Conservation (phyloP, 2,888 invertebrate genomes). For the Eledona agricola region DNA sequence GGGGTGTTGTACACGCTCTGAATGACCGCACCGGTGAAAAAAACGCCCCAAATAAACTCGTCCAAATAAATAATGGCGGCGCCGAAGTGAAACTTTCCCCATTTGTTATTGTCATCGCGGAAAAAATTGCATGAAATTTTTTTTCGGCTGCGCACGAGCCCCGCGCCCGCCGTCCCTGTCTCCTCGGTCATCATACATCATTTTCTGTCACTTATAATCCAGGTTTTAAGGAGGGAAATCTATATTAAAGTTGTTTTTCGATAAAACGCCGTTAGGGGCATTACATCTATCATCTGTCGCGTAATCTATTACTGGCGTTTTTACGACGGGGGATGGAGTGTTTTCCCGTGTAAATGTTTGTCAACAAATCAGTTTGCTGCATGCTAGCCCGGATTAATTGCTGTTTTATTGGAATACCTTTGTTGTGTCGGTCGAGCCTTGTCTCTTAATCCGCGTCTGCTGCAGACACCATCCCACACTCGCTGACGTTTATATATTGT, state of each 20-base stretch:
- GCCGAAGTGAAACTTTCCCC: constrained; percentile 37
- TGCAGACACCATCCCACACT: constrained; percentile 20
- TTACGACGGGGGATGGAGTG: constrained; percentile 18
- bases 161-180: constrained; percentile 40
- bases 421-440: constrained; percentile 12
- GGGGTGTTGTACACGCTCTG: constrained; percentile 10
- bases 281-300: constrained; percentile 44
- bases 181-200: constrained; percentile 56
- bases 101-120: constrained; percentile 41
- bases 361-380: constrained; percentile 5
- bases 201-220: constrained; percentile 52
- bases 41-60: constrained; percentile 17
- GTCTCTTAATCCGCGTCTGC: constrained; percentile 24
- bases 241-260: constrained; percentile 49
- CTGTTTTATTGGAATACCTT: constrained; percentile 17
- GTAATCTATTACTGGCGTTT: constrained; percentile 28
- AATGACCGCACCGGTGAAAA: constrained; percentile 10
- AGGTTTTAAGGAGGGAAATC: constrained; percentile 45
- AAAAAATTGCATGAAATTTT: constrained; percentile 38
- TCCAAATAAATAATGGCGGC: constrained; percentile 35
- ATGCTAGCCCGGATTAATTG: constrained; percentile 14
- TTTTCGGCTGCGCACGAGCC: constrained; percentile 10
- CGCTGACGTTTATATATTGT: constrained; percentile 25
- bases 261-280: constrained; percentile 43
- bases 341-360: constrained; percentile 15